A percentile compares a stretch with the other conserved stretches of the same genome.
Evolutionary conservation across 1,140 invertebrate species (phyloP).

Genomic region (Pogonomyrmex californicus): DNA sequence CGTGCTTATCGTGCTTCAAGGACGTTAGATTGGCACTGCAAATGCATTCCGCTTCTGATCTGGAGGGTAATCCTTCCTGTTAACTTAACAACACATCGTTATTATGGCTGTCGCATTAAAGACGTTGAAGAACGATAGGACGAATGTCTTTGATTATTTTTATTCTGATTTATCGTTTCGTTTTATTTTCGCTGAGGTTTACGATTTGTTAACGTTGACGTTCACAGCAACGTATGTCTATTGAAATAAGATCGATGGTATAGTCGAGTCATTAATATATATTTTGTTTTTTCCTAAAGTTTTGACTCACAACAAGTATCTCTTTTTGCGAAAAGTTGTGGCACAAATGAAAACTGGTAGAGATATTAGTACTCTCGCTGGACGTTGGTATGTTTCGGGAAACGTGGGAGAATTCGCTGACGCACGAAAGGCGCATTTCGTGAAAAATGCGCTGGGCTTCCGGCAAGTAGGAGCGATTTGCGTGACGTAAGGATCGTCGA

Average conservation of each 20-base stretch:
- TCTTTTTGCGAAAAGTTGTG: constrained; percentile 21
- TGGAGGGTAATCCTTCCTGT: not conserved
- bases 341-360: constrained; percentile 31
- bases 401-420: constrained; percentile 51
- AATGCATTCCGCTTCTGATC: constrained; percentile 22
- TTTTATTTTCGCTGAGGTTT: not conserved
- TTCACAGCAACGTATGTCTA: not conserved
- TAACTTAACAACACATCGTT: constrained; percentile 5
- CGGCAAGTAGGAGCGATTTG: constrained; percentile 14
- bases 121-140: not conserved
- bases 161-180: not conserved
- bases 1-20: constrained; percentile 45
- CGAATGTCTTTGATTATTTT: not conserved
- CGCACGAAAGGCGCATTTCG: constrained; percentile 33
- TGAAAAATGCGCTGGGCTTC: constrained; percentile 41
- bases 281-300: constrained; percentile 39
- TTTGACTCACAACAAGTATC: constrained; percentile 20
- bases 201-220: not conserved
- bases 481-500: not conserved
- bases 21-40: constrained; percentile 5
- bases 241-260: constrained; percentile 40
- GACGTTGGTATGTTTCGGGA: constrained; percentile 42
- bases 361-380: constrained; percentile 32
- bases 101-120: not conserved
- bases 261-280: constrained; percentile 18